These are phyloP conservation scores for Zaprionus ornatus DNA, from an alignment of 1,140 invertebrate species.

Conservation along the genomic window DNA sequence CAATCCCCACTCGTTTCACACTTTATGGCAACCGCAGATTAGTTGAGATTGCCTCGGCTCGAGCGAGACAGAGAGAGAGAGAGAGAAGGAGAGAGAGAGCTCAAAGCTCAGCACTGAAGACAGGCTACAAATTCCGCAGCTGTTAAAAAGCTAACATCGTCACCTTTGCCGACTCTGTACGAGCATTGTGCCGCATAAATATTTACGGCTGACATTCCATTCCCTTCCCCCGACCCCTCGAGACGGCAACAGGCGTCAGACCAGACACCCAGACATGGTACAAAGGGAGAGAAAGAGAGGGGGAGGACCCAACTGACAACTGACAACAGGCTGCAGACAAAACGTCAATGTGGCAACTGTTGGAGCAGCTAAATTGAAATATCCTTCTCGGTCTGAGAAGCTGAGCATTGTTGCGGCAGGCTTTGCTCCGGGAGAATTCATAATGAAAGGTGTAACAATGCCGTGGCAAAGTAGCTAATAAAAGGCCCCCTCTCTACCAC, in stretches of 20 bases:
- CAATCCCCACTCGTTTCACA: constrained; percentile 40
- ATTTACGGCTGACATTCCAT: constrained; percentile 72
- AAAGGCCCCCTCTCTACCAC: constrained; percentile 51
- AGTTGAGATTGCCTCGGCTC: constrained; percentile 67
- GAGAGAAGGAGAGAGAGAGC: not conserved
- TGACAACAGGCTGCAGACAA: constrained; percentile 47
- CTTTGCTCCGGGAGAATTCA: constrained; percentile 52
- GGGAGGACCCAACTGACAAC: constrained; percentile 12
- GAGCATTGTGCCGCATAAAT: constrained; percentile 73
- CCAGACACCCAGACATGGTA: constrained; percentile 9
- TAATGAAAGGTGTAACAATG: constrained; percentile 81
- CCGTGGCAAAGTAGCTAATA: constrained; percentile 77
- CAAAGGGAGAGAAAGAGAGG: not conserved
- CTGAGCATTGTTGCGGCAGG: constrained; percentile 71
- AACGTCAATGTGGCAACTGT: constrained; percentile 81
- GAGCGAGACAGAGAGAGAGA: not conserved
- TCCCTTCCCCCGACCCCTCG: not conserved
- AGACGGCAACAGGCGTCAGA: constrained; percentile 32
- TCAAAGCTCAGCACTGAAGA: constrained; percentile 45
- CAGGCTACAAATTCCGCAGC: constrained; percentile 76
- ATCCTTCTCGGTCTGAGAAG: constrained; percentile 63
- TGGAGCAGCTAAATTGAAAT: constrained; percentile 81
- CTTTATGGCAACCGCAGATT: constrained; percentile 77
- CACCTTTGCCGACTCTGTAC: constrained; percentile 57
- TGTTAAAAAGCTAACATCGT: constrained; percentile 81